Evolutionary conservation across 2,888 invertebrate genomes (phyloP).

Genomic region (Drosophila fungiperda): DNA sequence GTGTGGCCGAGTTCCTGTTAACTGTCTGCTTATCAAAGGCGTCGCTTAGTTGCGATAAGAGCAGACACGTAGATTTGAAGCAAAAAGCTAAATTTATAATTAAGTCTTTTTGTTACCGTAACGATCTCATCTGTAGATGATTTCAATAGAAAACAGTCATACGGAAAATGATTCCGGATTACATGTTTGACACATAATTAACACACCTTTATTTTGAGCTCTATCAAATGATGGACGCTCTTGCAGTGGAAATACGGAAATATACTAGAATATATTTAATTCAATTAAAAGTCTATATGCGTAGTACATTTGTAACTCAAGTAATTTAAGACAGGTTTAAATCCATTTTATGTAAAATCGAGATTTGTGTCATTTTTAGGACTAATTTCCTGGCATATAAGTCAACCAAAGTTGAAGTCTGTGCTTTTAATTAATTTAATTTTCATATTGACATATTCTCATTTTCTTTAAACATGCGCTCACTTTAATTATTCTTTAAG

Average conservation of each 20-base stretch:
- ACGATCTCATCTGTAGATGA: constrained; percentile 13
- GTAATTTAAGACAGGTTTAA: constrained; percentile 8
- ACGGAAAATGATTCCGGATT: background rate
- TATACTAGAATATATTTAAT: background rate
- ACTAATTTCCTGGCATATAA: background rate
- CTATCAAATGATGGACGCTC: background rate
- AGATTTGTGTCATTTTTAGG: background rate
- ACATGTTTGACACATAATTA: background rate
- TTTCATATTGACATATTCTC: constrained; percentile 22
- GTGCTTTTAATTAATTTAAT: constrained; percentile 52
- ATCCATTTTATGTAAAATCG: constrained; percentile 1
- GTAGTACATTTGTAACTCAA: background rate
- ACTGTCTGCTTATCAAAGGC: constrained; percentile 11
- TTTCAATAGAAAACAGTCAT: constrained; percentile 22
- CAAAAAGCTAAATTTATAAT: constrained; percentile 12
- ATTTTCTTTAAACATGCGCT: background rate
- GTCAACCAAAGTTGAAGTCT: constrained; percentile 4
- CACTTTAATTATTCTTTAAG: background rate
- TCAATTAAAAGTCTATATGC: background rate
- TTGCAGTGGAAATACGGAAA: background rate
- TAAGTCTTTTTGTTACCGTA: constrained; percentile 16
- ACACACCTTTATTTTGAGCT: background rate
- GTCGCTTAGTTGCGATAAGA: constrained; percentile 3
- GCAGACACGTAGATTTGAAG: constrained; percentile 2
- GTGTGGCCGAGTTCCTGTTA: background rate